Evolutionary conservation across 2,797 vertebrate species (phyloP).

Genomic region (Picus viridis): DNA sequence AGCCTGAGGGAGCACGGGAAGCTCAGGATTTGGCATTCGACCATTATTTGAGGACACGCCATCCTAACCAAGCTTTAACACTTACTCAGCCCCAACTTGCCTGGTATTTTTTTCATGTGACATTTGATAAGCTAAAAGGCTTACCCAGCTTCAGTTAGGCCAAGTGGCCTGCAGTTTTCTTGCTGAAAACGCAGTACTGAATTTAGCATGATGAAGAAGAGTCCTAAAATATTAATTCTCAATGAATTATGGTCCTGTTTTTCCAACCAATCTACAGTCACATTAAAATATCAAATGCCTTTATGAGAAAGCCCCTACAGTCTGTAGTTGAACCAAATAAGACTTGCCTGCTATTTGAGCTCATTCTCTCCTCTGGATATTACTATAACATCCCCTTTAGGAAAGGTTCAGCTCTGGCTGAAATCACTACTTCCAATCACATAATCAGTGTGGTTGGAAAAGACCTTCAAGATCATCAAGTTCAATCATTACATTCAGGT

Average conservation of each 20-base stretch:
- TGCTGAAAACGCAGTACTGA: neutral
- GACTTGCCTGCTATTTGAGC: neutral
- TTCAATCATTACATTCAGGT: neutral
- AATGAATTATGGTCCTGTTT: neutral
- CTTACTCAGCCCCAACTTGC: neutral
- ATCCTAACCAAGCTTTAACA: constrained; percentile 42
- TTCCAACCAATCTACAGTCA: neutral
- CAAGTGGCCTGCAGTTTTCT: neutral
- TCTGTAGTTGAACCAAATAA: neutral
- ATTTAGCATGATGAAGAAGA: neutral
- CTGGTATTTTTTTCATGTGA: neutral
- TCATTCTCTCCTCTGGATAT: constrained; percentile 1
- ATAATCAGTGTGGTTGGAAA: too few species aligned
- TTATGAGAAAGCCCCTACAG: neutral
- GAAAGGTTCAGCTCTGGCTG: neutral
- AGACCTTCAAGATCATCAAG: too few species aligned
- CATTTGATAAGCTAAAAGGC: neutral
- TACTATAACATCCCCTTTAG: neutral
- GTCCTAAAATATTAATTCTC: neutral
- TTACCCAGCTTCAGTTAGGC: neutral
- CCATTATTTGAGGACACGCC: constrained; percentile 34
- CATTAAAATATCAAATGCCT: neutral
- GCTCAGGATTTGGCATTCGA: constrained; percentile 29
- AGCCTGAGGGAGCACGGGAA: constrained; percentile 53
- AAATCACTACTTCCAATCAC: neutral